A percentile compares a stretch with the other conserved stretches of the same genome.
phyloP scores from a whole-genome alignment of 2,113 vertebrate genomes.

The Archilochus colubris region DNA sequence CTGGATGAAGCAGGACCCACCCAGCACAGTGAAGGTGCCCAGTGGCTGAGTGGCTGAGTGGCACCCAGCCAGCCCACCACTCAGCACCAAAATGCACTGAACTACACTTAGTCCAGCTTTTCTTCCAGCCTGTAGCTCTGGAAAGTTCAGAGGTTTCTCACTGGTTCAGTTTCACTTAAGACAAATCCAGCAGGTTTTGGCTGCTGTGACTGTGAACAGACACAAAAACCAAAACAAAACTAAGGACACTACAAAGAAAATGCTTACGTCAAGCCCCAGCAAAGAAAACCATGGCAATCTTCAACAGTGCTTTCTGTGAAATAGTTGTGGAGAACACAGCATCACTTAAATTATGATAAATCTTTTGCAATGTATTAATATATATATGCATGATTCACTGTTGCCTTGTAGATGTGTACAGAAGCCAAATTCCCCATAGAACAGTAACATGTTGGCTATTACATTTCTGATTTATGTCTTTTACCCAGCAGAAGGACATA shows the following conservation, averaged over 20 bases:
- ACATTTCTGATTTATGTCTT: background rate
- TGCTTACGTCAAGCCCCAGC: background rate
- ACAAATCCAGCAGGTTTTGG: background rate
- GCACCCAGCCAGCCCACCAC: fast-evolving
- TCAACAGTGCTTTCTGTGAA: background rate
- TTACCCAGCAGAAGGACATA: background rate
- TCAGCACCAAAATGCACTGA: background rate
- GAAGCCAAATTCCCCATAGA: background rate
- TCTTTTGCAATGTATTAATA: background rate
- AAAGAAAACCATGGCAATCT: background rate
- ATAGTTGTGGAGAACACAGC: background rate
- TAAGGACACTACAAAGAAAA: background rate
- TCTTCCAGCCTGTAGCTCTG: background rate
- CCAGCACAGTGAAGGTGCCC: fast-evolving
- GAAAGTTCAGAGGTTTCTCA: background rate
- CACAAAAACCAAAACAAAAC: background rate
- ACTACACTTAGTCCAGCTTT: background rate
- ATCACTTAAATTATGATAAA: background rate
- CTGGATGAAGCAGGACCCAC: fast-evolving
- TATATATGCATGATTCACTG: background rate
- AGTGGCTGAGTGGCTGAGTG: background rate
- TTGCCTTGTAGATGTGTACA: background rate
- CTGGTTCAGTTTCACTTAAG: background rate
- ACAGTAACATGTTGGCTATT: background rate
- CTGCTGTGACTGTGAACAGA: background rate